Base-by-base conservation (phyloP, 1,140 invertebrate genomes). In the Formica exsecta region DNA sequence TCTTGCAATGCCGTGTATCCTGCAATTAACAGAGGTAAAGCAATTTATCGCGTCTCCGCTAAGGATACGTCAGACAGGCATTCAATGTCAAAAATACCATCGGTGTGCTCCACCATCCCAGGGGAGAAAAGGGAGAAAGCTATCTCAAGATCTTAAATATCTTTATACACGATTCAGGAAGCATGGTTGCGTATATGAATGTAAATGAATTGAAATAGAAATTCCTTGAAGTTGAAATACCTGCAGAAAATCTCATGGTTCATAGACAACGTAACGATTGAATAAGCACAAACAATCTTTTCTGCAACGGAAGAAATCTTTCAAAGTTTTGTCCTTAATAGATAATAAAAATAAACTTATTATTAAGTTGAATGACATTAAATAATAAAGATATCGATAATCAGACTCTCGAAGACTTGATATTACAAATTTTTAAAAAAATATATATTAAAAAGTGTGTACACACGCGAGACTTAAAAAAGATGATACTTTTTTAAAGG, bases 1-100 rank as follows among this genome's bases (percentile, higher is more conserved):
- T 65, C 75, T 79, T 62, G 61, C 75, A 38, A n/a, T 44, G 61
- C 19, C 57, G 11, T 44, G 57, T 36, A 66, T n/a, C 62, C n/a
- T 11, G 62, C 44, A 51, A 51, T 51, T 51, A 51, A 51, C 48
- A 51, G 29, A 22, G 44, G 32, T 22, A 66, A 66, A 32, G 62
- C 76, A 66, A 68, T 79, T 79, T 79, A 79, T 79, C 61, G 75
- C 61, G 3, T 79, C 44, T 77, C 25, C n/a, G 32, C 32, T 44
- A 62, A n/a, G 61, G 25, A 51, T 65, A 16, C 19, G 13, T 62
- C 38, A 16, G 57, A 61, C 36, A 8, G 44, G 44, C 38, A 66
- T 79, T 36, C 32, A 41, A 57, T 54, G 62, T 79, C 44, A 79
- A 79, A 79, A 79, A 79, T 66, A 54, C 32, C 25, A 25, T 41